Percentiles rank a stretch among this genome's conserved stretches.
Evolutionary conservation across 1,140 invertebrate species (phyloP).

Genomic region (Acyrthosiphon pisum): DNA sequence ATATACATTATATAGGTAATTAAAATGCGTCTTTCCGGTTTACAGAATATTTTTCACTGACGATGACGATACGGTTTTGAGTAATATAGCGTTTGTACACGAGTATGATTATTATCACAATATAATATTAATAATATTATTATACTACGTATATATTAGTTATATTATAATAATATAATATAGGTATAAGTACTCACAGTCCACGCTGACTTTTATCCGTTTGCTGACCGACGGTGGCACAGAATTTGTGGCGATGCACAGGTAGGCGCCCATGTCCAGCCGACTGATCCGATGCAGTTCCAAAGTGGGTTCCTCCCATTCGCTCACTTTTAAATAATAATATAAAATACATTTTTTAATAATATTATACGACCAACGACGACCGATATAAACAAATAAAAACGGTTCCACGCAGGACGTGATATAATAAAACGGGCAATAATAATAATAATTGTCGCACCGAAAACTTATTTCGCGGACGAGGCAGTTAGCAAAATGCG

Average conservation of each 20-base stretch:
- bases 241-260: constrained; percentile 79
- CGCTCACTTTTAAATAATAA: constrained; percentile 61
- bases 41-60: too few relatives aligned
- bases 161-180: too few relatives aligned
- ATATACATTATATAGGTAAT: too few relatives aligned
- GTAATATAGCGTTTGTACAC: too few relatives aligned
- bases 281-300: constrained; percentile 86
- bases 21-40: too few relatives aligned
- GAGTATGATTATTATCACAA: too few relatives aligned
- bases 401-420: background rate
- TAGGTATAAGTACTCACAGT: constrained; percentile 79
- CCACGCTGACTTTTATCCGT: constrained; percentile 90
- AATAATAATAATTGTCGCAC: background rate
- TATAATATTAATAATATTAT: too few relatives aligned
- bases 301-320: constrained; percentile 83
- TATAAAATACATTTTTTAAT: background rate
- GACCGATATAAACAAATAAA: background rate
- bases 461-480: constrained; percentile 8
- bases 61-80: too few relatives aligned
- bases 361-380: background rate
- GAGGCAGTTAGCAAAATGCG: background rate
- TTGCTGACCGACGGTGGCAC: constrained; percentile 78
- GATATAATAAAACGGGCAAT: background rate
- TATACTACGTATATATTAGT: too few relatives aligned
- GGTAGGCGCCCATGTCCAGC: constrained; percentile 88